Percentiles rank a stretch among this genome's conserved stretches.
Conservation (phyloP, 1,140 invertebrate species). For the Brachionus paranguensis region DNA sequence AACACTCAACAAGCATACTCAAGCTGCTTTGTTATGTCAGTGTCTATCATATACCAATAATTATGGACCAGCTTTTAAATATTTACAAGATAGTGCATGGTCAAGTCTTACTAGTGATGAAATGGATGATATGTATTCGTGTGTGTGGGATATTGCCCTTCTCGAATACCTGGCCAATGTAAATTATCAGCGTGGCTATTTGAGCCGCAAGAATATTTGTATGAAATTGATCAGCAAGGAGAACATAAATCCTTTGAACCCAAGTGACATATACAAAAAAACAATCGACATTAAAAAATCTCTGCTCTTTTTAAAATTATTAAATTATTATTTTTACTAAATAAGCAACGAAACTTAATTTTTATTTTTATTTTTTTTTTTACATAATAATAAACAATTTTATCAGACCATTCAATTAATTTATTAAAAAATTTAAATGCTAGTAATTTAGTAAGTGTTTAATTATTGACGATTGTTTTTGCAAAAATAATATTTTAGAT, state of each 20-base stretch:
- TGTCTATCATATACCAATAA: slow-evolving; percentile 2
- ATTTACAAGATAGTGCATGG: slow-evolving; percentile 1
- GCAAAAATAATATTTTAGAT: neutral
- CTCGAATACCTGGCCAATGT: slow-evolving; percentile 19
- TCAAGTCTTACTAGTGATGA: neutral
- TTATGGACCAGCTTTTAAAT: slow-evolving; percentile 28
- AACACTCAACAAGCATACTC: slow-evolving; percentile 16
- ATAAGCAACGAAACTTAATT: neutral
- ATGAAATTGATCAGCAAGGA: neutral
- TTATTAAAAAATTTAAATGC: neutral
- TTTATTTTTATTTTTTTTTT: neutral
- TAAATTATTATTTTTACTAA: slow-evolving; percentile 33
- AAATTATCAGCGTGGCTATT: slow-evolving; percentile 29
- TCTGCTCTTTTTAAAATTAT: slow-evolving; percentile 2
- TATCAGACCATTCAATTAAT: neutral
- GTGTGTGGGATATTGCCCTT: slow-evolving; percentile 12
- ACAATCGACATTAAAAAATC: slow-evolving; percentile 6
- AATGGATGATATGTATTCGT: slow-evolving; percentile 14
- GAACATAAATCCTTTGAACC: slow-evolving; percentile 1
- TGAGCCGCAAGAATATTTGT: neutral
- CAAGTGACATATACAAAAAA: neutral
- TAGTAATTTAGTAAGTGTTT: neutral
- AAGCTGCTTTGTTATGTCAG: slow-evolving; percentile 27
- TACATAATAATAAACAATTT: neutral
- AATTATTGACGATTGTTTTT: neutral